phyloP scores from a whole-genome alignment of 1,140 invertebrate genomes.

The Scaptodrosophila lebanonensis region DNA sequence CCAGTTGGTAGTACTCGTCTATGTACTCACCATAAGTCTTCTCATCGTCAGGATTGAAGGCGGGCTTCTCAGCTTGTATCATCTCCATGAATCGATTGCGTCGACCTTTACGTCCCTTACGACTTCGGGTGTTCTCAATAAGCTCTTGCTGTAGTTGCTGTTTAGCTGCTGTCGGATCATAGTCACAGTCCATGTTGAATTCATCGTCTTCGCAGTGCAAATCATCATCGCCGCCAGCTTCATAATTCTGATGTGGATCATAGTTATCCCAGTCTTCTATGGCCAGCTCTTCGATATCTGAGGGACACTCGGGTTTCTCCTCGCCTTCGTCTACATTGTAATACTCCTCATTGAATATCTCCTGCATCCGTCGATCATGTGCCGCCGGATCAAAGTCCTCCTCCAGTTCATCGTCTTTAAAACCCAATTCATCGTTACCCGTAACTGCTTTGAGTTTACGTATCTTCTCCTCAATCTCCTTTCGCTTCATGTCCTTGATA shows the following conservation, averaged over 20 bases:
- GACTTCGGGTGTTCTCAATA: conserved; percentile 79
- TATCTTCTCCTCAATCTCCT: conserved; percentile 94
- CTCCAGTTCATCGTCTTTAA: conserved; percentile 85
- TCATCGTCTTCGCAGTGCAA: conserved; percentile 87
- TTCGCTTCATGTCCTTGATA: conserved; percentile 90
- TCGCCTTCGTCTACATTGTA: conserved; percentile 86
- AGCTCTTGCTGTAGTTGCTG: conserved; percentile 80
- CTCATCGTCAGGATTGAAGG: conserved; percentile 87
- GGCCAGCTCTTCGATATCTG: conserved; percentile 85
- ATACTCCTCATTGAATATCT: conserved; percentile 91
- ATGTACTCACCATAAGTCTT: conserved; percentile 92
- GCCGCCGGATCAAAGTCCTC: conserved; percentile 96
- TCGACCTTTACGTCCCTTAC: conserved; percentile 81
- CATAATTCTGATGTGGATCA: conserved; percentile 67
- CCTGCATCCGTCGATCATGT: conserved; percentile 91
- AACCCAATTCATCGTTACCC: conserved; percentile 83
- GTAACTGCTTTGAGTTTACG: conserved; percentile 92
- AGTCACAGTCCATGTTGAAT: conserved; percentile 94
- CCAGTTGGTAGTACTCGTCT: conserved; percentile 95
- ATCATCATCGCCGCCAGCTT: conserved; percentile 51
- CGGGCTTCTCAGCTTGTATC: conserved; percentile 85
- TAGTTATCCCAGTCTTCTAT: conserved; percentile 88
- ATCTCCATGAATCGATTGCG: conserved; percentile 85
- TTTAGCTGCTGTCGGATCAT: conserved; percentile 80
- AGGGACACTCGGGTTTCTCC: conserved; percentile 88